phyloP scores from a whole-genome alignment of 2,888 invertebrate genomes.

The Eilema caniola region DNA sequence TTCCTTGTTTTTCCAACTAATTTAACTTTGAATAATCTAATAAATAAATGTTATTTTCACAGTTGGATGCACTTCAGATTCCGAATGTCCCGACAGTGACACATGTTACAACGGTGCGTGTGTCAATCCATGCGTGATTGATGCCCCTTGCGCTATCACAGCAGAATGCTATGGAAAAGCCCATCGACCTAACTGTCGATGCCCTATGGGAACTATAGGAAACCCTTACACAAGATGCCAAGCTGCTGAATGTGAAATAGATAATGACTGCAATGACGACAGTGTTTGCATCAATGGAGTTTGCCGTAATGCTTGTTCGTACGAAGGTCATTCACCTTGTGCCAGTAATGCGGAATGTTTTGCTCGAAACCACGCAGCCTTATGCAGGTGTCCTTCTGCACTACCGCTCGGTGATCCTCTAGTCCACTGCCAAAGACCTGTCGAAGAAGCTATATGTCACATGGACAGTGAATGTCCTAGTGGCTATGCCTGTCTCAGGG shows the following conservation, averaged over 20 bases:
- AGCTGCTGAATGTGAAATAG: constrained; percentile 92
- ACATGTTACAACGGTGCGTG: constrained; percentile 95
- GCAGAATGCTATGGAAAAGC: constrained; percentile 94
- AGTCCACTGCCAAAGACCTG: constrained; percentile 89
- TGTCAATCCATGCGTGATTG: constrained; percentile 92
- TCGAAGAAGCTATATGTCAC: constrained; percentile 90
- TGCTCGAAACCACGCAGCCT: constrained; percentile 92
- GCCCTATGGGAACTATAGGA: constrained; percentile 91
- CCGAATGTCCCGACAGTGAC: constrained; percentile 92
- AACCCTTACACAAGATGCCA: constrained; percentile 93
- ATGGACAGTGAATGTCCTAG: constrained; percentile 93
- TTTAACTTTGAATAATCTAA: constrained; percentile 7
- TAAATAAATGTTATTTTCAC: constrained; percentile 57
- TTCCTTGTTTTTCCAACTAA: background rate
- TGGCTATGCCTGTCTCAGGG: constrained; percentile 92
- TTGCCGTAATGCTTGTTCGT: constrained; percentile 93
- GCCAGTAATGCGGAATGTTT: constrained; percentile 94
- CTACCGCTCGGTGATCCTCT: constrained; percentile 93
- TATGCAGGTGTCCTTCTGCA: constrained; percentile 94
- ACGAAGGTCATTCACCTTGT: constrained; percentile 90
- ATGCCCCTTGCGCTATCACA: constrained; percentile 93
- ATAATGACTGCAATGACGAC: constrained; percentile 92
- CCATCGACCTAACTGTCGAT: constrained; percentile 93
- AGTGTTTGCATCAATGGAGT: constrained; percentile 90
- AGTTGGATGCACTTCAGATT: constrained; percentile 94